Base-by-base conservation (phyloP, 2,113 vertebrate genomes). In the Rhombomys opimus region DNA sequence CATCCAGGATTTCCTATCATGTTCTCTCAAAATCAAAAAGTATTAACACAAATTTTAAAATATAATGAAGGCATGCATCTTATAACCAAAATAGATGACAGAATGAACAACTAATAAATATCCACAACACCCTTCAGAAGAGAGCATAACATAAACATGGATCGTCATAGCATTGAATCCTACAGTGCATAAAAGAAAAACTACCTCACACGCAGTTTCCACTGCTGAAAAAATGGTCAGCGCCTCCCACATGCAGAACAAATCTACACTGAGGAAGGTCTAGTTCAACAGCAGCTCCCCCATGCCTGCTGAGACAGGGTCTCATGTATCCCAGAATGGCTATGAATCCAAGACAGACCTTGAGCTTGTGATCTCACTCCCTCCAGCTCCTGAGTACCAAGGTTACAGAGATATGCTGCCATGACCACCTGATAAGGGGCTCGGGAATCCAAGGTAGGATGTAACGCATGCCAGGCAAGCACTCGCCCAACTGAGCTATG, bases 21-120 rank as follows among this genome's bases (percentile, higher is more conserved):
- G 0, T 78, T 85, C n/a, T 95, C 89, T 65, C n/a, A 85, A 95
- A 96, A 91, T 41, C 15, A 91, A 96, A 96, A 85, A 38, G 35
- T 78, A 80, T 72, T 50, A 50, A 81, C 2, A 82, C 73, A 88
- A 92, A 73, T 50, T 67, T 82, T 35, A 59, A 91, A 93, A 92
- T 86, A 38, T 50, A 91, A 54, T 63, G 15, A 65, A 9, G 27
- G 27, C 67, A 72, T 59, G 5, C 0, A 86, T 13, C 91, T 65
- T 78, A 75, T 78, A 92, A 89, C 46, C 38, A 93, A 97, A 92
- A 52, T 18, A 91, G 17, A 75, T 73, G 46, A 92, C 41, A 86
- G 52, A 89, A 92, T 35, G 65, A 50, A 84, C 46, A 50, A 67
- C 50, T 32, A 95, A 68, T 59, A 93, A 95, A n/a, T 77, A 65